Evolutionary conservation across 2,113 vertebrate species (phyloP).

Genomic region (Anhinga anhinga): DNA sequence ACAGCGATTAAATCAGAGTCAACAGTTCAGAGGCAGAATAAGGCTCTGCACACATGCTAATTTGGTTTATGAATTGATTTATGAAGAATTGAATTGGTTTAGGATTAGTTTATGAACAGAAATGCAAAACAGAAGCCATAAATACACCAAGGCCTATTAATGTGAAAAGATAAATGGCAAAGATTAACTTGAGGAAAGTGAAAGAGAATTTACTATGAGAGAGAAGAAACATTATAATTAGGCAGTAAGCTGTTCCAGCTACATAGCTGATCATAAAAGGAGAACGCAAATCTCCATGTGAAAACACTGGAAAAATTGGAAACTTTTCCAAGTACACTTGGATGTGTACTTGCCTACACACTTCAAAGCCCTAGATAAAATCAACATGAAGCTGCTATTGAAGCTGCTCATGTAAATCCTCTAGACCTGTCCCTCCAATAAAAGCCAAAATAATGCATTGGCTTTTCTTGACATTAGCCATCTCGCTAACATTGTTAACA

Average conservation of each 20-base stretch:
- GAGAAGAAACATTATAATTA: background rate
- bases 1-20: background rate
- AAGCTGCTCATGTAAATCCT: background rate
- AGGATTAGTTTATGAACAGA: background rate
- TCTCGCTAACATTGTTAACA: background rate
- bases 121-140: background rate
- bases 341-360: background rate
- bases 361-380: background rate
- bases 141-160: background rate
- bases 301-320: background rate
- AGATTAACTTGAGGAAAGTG: background rate
- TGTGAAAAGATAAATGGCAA: background rate
- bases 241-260: background rate
- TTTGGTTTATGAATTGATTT: background rate
- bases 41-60: background rate
- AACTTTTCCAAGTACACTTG: background rate
- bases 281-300: background rate
- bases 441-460: background rate
- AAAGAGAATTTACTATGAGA: background rate
- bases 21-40: background rate
- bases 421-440: background rate
- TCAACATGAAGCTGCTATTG: background rate
- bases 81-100: background rate
- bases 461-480: background rate
- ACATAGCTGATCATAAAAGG: background rate